Conservation (phyloP, 23 tunicate species). For the Styela plicata region DNA sequence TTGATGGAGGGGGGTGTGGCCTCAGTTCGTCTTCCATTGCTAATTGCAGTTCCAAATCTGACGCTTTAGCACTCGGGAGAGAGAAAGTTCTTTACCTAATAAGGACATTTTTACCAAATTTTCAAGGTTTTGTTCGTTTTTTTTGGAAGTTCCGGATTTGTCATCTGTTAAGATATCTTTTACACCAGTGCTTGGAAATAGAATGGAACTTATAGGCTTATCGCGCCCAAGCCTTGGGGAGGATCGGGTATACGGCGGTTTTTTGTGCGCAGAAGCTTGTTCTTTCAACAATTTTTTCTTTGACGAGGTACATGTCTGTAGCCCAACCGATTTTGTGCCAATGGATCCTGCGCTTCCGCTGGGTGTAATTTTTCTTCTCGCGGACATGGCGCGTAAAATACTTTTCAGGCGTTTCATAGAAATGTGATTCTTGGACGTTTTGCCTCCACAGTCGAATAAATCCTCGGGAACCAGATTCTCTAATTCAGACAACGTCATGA, state of each 20-base stretch:
- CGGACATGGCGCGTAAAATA: not conserved
- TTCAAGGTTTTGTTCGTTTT: not conserved
- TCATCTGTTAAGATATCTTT: not conserved
- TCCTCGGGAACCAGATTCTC: not conserved
- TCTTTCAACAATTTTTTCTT: not conserved
- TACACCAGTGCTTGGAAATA: not conserved
- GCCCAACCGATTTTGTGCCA: not conserved
- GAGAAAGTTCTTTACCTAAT: not conserved
- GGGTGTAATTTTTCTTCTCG: not conserved
- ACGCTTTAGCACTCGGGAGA: not conserved
- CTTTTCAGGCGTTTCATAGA: not conserved
- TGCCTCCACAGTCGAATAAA: not conserved
- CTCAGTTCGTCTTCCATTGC: conserved; percentile 17
- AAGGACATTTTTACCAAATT: not conserved
- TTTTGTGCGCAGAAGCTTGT: not conserved
- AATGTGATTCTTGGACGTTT: not conserved
- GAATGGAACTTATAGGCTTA: not conserved
- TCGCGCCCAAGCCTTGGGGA: not conserved
- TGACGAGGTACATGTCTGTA: not conserved
- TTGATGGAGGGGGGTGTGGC: conserved; percentile 27
- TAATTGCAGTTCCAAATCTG: not conserved
- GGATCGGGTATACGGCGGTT: not conserved
- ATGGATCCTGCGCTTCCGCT: not conserved
- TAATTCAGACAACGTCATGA: not conserved
- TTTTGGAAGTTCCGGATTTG: too few species aligned